A percentile compares a stretch with the other conserved stretches of the same genome.
phyloP scores from a whole-genome alignment of 2,888 invertebrate species.

The Luffia ferchaultella region DNA sequence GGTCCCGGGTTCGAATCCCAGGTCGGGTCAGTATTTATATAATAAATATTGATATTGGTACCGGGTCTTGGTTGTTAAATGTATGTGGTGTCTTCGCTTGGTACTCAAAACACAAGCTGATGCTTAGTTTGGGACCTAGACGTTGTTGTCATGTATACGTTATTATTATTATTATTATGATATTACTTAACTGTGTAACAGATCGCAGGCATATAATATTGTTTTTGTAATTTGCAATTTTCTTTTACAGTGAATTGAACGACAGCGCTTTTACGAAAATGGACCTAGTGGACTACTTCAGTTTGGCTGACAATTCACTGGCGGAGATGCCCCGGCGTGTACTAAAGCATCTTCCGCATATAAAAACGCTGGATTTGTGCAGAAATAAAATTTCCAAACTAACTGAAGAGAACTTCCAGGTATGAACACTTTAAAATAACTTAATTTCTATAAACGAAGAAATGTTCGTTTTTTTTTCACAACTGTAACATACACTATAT shows the following conservation, averaged over 20 bases:
- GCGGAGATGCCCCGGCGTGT: slow-evolving; percentile 79
- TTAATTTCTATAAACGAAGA: neutral
- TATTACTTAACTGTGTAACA: slow-evolving; percentile 5
- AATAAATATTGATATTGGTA: too few relatives aligned
- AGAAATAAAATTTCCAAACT: slow-evolving; percentile 80
- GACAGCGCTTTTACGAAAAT: slow-evolving; percentile 79
- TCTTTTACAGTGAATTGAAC: slow-evolving; percentile 70
- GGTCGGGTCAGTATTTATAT: too few relatives aligned
- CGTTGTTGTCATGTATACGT: too few relatives aligned
- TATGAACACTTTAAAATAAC: slow-evolving; percentile 35
- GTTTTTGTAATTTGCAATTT: slow-evolving; percentile 10
- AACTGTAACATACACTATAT: too few relatives aligned
- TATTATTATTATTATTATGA: too few relatives aligned
- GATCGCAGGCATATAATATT: slow-evolving; percentile 4
- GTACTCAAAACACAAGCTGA: too few relatives aligned
- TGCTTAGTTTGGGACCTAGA: too few relatives aligned
- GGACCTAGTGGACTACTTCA: slow-evolving; percentile 76
- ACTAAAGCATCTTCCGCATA: slow-evolving; percentile 76
- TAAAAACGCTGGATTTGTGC: slow-evolving; percentile 83
- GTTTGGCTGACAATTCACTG: slow-evolving; percentile 82
- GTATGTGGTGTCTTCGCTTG: too few relatives aligned
- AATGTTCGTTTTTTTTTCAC: too few relatives aligned
- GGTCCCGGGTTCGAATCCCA: too few relatives aligned
- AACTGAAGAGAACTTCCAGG: slow-evolving; percentile 78
- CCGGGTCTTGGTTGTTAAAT: too few relatives aligned